Evolutionary conservation across 2,797 vertebrate species (phyloP).

Genomic region (Megalops cyprinoides): DNA sequence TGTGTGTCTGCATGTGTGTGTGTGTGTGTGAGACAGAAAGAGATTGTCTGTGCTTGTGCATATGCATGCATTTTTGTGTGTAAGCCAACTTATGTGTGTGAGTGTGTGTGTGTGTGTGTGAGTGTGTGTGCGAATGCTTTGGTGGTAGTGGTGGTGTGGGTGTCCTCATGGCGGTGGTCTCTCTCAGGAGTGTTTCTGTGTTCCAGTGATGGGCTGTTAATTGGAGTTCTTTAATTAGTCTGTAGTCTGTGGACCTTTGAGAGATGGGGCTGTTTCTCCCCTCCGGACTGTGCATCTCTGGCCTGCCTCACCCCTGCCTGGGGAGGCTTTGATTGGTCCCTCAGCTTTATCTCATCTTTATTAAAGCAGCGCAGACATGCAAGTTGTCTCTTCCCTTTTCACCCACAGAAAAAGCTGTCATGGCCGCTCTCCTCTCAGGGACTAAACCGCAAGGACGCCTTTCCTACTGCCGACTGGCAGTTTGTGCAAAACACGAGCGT

Average conservation of each 20-base stretch:
- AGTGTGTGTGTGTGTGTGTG: background rate
- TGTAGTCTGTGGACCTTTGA: slow-evolving; percentile 49
- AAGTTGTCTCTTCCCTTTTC: slow-evolving; percentile 36
- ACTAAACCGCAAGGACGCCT: slow-evolving; percentile 10
- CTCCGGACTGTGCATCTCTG: slow-evolving; percentile 46
- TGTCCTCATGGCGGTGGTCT: slow-evolving; percentile 38
- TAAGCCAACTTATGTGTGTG: background rate
- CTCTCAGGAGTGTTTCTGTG: slow-evolving; percentile 38
- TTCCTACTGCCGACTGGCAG: background rate
- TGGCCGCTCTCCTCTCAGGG: background rate
- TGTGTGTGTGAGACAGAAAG: background rate
- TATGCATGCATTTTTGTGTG: background rate
- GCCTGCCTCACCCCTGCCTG: slow-evolving; percentile 23
- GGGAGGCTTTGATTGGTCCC: slow-evolving; percentile 61
- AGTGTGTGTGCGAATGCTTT: background rate
- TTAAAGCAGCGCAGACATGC: slow-evolving; percentile 14
- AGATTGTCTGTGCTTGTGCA: background rate
- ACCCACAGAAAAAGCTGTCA: background rate
- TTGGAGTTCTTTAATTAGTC: slow-evolving; percentile 67
- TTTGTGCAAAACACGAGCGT: background rate
- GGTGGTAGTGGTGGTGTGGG: background rate
- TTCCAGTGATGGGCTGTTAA: slow-evolving; percentile 58
- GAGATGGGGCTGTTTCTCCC: slow-evolving; percentile 28
- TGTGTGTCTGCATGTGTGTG: background rate
- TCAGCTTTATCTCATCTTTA: slow-evolving; percentile 47